Conservation (phyloP, 2,888 invertebrate genomes). For the Abrostola triplasia region DNA sequence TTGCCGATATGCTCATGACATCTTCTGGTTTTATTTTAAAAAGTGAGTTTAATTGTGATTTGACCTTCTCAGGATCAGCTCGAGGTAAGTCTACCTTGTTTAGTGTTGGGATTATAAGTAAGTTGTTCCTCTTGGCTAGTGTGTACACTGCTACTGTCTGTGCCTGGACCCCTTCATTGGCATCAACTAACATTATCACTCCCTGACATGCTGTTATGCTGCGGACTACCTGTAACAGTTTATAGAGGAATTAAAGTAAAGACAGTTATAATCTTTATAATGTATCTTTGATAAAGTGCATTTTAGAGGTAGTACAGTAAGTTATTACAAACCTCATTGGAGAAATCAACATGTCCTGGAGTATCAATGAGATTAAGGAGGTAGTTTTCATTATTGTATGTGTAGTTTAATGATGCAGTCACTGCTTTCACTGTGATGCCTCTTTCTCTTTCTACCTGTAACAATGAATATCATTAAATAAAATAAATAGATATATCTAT, state of each 20-base stretch:
- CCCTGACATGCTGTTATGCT: conserved; percentile 98
- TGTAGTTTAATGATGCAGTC: conserved; percentile 95
- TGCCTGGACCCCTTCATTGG: conserved; percentile 98
- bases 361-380: conserved; percentile 98
- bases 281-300: too few relatives aligned
- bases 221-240: conserved; percentile 90
- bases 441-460: conserved; percentile 96
- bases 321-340: conserved; percentile 92
- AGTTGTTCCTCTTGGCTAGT: conserved; percentile 94
- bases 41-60: conserved; percentile 92
- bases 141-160: conserved; percentile 99
- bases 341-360: conserved; percentile 99
- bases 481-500: too few relatives aligned
- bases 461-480: conserved; percentile 24
- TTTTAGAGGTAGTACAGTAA: too few relatives aligned
- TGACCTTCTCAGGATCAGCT: conserved; percentile 95
- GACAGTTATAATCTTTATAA: background rate
- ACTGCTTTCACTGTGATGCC: conserved; percentile 99
- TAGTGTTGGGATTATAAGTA: conserved; percentile 96
- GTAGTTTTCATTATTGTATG: conserved; percentile 91
- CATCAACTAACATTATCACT: conserved; percentile 97
- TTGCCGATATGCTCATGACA: conserved; percentile 96
- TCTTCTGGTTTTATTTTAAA: conserved; percentile 93
- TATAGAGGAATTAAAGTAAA: too few relatives aligned
- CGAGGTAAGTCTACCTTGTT: conserved; percentile 99